phyloP scores from a whole-genome alignment of 2,797 vertebrate species.

The Epinephelus coioides region DNA sequence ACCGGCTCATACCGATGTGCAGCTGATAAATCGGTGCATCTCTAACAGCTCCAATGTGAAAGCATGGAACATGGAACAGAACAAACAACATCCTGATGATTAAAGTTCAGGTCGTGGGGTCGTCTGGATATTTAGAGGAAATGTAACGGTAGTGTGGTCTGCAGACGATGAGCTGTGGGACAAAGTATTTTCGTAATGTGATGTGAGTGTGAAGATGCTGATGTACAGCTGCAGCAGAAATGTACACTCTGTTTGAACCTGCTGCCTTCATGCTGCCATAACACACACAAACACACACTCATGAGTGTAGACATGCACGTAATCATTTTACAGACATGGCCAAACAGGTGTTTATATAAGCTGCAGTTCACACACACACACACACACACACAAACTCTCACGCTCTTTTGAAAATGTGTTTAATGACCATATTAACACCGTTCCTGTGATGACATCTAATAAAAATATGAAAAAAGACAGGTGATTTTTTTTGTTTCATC shows the following conservation, averaged over 20 bases:
- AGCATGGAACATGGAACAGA: no score
- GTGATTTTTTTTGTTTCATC: no score
- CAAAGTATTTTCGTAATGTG: neutral
- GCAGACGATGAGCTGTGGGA: no score
- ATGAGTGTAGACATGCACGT: neutral
- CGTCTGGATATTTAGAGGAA: neutral
- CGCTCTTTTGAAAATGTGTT: no score
- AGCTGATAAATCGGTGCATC: no score
- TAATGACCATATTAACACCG: no score
- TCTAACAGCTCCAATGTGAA: no score
- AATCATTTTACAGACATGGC: neutral
- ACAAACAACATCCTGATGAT: neutral
- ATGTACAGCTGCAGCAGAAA: slow-evolving; percentile 20
- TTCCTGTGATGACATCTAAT: no score
- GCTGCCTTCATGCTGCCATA: neutral
- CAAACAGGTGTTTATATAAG: neutral
- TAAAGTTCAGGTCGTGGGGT: neutral
- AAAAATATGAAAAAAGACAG: no score
- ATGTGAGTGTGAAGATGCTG: neutral
- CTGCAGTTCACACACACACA: neutral
- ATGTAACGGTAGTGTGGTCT: neutral
- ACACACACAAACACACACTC: slow-evolving; percentile 18
- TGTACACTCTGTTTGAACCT: slow-evolving; percentile 20
- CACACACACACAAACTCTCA: neutral
- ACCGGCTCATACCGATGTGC: no score